These are phyloP conservation scores for Leptosomus discolor DNA, from an alignment of 2,113 vertebrate genomes.

Conservation along the genomic window DNA sequence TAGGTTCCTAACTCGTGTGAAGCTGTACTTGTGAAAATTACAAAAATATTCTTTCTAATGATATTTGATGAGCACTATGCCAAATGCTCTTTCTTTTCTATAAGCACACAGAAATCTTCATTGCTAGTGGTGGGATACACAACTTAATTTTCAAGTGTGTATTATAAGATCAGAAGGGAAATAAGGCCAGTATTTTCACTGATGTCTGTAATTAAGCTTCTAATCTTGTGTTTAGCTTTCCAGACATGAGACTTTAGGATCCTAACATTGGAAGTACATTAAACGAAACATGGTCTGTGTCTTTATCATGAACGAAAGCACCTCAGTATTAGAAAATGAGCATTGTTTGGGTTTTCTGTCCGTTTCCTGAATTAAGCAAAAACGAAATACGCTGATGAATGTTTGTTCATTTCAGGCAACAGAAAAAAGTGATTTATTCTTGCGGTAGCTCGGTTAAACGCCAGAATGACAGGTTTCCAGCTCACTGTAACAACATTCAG, in stretches of 20 bases:
- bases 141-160: background rate
- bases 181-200: background rate
- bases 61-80: background rate
- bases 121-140: background rate
- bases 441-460: background rate
- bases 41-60: background rate
- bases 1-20: background rate
- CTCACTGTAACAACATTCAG: background rate
- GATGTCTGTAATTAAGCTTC: background rate
- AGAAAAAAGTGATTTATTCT: background rate
- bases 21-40: background rate
- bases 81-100: background rate
- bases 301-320: background rate
- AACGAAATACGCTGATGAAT: background rate
- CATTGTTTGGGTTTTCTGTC: background rate
- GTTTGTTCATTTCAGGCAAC: background rate
- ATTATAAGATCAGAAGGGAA: background rate
- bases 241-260: background rate
- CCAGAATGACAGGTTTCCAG: background rate
- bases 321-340: background rate
- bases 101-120: background rate
- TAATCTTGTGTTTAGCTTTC: background rate
- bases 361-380: background rate
- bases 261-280: background rate
- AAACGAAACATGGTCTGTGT: background rate